Base-by-base conservation (phyloP, 2,888 invertebrate species). In the Himalopsyche japonica region DNA sequence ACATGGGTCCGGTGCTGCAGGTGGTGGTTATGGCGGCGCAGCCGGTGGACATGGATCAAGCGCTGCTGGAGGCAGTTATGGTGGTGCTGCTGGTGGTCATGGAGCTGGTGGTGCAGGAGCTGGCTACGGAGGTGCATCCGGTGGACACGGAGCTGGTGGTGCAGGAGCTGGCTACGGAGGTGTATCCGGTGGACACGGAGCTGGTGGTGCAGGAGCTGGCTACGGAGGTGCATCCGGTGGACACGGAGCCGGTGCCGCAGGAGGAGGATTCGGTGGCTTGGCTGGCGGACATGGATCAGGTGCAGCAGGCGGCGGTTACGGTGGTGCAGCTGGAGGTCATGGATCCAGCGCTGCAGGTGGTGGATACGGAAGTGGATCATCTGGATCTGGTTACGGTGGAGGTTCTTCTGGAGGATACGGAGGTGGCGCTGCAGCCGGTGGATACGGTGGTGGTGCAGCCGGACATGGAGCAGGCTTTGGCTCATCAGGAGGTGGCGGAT, bases 41-140 rank as follows among this genome's bases (percentile, higher is more conserved):
- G 24, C 82, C 34, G 77, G 49, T 43, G 85, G 77, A 70, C 24
- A 78, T 27, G 57, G 82, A 37, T 81, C 81, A 3, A 57, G 49
- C n/a, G 30, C 76, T 12, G 18, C 57, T 6, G 77, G 77, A 3
- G 79, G 79, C 37, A 37, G 43, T 24, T 37, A 37, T 32, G 82
- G 79, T n/a, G 82, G 80, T 20, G 3, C 37, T 1, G 37, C 37
- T 37, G 37, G 43, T 15, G 43, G 43, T 24, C 80, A 37, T 15
- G 43, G 30, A 32, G 3, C 32, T 4, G 37, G 37, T 24, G 64
- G 27, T 4, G 27, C 10, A 24, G 27, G 48, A 32, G 81, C 48
- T n/a, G 76, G 43, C 30, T 20, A 20, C 70, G 70, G 70, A 1
- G 70, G 70, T 30, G 24, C 15, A 5, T 24, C 20, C n/a, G 79